Conservation (phyloP, 2,113 vertebrate species). For the Isurus oxyrinchus region DNA sequence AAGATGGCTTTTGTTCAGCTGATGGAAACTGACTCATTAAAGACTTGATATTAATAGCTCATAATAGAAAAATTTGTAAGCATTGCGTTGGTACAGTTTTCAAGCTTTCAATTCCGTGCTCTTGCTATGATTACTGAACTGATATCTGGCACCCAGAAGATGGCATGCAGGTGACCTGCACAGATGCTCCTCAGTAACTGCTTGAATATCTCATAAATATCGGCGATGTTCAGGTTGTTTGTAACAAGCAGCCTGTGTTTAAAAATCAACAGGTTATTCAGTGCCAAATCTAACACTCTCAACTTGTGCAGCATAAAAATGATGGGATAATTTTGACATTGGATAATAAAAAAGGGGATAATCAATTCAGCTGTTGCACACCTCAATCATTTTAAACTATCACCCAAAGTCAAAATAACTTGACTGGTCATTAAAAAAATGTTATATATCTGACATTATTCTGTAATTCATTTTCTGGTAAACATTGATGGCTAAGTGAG, state of each 20-base stretch:
- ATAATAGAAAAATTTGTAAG: not conserved
- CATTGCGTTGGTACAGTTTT: not conserved
- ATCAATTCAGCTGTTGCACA: not conserved
- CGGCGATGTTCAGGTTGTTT: not conserved
- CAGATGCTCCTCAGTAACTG: not conserved
- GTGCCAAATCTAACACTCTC: not conserved
- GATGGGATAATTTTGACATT: not conserved
- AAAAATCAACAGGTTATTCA: not conserved
- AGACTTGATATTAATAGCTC: not conserved
- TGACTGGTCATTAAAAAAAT: not conserved
- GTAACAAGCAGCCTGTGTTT: not conserved
- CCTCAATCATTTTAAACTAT: not conserved
- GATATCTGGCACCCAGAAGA: not conserved
- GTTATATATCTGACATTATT: not conserved
- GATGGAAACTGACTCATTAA: not conserved
- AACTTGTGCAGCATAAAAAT: not conserved
- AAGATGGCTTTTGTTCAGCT: not conserved
- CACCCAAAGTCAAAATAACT: not conserved
- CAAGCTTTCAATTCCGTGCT: not conserved
- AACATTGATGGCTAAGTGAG: not conserved
- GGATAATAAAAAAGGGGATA: not conserved
- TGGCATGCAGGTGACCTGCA: not conserved
- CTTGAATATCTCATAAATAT: not conserved
- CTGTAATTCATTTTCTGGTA: not conserved
- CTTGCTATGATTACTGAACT: not conserved